phyloP scores from a whole-genome alignment of 2,113 vertebrate species.

The Monarcha castaneiventris region DNA sequence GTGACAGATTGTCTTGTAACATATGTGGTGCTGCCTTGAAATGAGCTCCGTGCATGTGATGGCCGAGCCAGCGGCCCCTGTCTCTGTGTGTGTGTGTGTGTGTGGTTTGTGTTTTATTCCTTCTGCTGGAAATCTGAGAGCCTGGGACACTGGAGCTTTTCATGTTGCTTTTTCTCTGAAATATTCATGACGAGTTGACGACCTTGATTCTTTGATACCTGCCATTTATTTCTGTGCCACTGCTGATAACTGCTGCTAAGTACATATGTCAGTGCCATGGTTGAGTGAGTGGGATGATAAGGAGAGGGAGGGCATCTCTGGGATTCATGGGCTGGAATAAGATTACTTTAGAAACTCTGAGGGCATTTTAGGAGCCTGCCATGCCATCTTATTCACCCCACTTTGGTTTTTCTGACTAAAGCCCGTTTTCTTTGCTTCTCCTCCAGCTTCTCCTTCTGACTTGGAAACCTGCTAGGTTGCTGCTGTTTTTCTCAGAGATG shows the following conservation, averaged over 20 bases:
- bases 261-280: constrained; percentile 52
- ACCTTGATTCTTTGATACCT: constrained; percentile 63
- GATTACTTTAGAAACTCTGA: constrained; percentile 3
- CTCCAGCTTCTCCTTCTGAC: neutral
- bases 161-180: constrained; percentile 38
- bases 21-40: constrained; percentile 62
- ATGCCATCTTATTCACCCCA: neutral
- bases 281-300: constrained; percentile 46
- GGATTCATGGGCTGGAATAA: neutral
- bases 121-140: constrained; percentile 50
- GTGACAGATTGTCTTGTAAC: constrained; percentile 69
- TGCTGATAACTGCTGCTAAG: constrained; percentile 54
- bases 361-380: constrained; percentile 33
- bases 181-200: constrained; percentile 46
- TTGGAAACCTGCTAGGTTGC: neutral
- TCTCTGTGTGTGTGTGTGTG: neutral
- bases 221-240: constrained; percentile 55
- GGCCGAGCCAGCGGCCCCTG: neutral
- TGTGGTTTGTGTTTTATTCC: constrained; percentile 3
- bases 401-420: neutral
- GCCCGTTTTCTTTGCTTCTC: neutral
- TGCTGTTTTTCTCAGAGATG: neutral
- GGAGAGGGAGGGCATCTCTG: constrained; percentile 3
- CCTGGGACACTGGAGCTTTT: constrained; percentile 23
- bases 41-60: constrained; percentile 13